Evolutionary conservation across 2,113 vertebrate species (phyloP).

Genomic region (Agapornis roseicollis): DNA sequence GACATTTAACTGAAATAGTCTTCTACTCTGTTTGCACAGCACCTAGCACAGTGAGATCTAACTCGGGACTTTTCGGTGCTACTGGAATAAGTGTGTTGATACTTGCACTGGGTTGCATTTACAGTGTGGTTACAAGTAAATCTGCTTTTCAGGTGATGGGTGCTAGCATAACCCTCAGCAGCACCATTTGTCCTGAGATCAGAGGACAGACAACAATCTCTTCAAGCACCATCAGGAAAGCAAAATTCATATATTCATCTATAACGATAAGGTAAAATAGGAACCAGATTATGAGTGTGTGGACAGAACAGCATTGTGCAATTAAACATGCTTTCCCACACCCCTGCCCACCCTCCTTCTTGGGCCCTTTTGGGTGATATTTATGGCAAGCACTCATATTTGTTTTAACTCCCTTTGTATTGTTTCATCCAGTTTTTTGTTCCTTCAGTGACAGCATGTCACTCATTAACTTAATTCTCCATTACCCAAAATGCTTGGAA

Average conservation of each 20-base stretch:
- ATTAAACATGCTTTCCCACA: neutral
- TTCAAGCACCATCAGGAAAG: neutral
- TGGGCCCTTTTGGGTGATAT: too few relatives aligned
- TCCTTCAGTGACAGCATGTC: neutral
- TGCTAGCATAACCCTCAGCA: neutral
- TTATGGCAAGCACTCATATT: neutral
- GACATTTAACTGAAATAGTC: neutral
- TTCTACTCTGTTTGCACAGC: neutral
- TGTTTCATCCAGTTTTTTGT: neutral
- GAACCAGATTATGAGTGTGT: neutral
- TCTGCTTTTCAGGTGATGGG: neutral
- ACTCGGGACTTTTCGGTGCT: neutral
- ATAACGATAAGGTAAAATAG: neutral
- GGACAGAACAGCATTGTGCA: neutral
- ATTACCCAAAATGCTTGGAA: neutral
- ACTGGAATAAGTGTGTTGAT: neutral
- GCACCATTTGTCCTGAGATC: neutral
- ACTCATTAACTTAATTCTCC: neutral
- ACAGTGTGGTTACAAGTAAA: neutral
- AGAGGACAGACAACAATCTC: fast-evolving
- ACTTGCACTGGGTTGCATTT: neutral
- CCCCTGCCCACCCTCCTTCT: neutral
- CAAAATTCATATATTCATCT: neutral
- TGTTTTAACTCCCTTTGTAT: neutral
- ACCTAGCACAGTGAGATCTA: neutral